A percentile compares a stretch with the other conserved stretches of the same genome.
These are phyloP conservation scores for Enteromius anoplus DNA, from an alignment of 2,797 vertebrate species.

Conservation along the genomic window DNA sequence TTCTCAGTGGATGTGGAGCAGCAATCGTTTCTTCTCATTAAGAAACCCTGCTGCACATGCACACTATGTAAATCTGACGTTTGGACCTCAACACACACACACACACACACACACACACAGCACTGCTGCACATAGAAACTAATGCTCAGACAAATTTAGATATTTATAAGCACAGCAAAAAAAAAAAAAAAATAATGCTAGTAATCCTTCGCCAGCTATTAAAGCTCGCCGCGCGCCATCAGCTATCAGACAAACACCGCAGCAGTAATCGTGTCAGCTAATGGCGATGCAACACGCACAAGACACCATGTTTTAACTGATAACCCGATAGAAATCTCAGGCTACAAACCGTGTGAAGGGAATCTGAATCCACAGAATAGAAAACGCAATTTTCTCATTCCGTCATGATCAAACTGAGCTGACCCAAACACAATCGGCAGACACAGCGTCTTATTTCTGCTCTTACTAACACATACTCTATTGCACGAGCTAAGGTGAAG, in stretches of 20 bases:
- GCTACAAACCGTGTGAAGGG: conserved; percentile 75
- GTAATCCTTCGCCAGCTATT: not conserved
- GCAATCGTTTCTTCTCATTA: conserved; percentile 14
- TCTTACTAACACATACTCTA: conserved; percentile 69
- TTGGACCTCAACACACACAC: not conserved
- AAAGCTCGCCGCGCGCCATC: not conserved
- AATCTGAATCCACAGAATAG: no score
- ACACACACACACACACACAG: not conserved
- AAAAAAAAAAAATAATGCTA: not conserved
- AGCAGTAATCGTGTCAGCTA: no score
- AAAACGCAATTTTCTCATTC: conserved; percentile 70
- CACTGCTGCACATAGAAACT: not conserved
- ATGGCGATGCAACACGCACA: not conserved
- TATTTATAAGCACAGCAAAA: conserved; percentile 12
- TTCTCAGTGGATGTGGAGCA: not conserved
- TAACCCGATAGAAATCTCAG: conserved; percentile 49
- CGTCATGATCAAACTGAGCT: conserved; percentile 80
- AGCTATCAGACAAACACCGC: not conserved
- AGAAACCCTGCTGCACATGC: not conserved
- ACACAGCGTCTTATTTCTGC: conserved; percentile 86
- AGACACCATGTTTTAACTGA: conserved; percentile 26
- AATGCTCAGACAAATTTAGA: not conserved
- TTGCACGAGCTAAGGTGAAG: conserved; percentile 68
- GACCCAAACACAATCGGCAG: conserved; percentile 70
- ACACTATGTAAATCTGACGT: conserved; percentile 6